Conservation (phyloP, 2,797 vertebrate genomes). For the Microchirus variegatus region DNA sequence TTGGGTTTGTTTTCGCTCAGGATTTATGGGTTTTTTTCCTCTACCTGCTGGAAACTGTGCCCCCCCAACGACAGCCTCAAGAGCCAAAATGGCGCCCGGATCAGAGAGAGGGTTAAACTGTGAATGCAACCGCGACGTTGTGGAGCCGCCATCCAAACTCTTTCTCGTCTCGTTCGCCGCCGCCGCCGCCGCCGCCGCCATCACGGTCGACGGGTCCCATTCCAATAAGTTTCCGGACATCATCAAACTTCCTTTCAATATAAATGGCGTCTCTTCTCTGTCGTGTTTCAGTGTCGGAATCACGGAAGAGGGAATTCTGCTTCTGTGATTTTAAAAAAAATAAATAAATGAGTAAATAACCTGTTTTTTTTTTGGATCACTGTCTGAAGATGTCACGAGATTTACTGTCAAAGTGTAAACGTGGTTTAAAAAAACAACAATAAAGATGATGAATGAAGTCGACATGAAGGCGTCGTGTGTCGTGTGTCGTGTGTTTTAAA, state of each 20-base stretch:
- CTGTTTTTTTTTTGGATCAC: conserved; percentile 62
- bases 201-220: conserved; percentile 32
- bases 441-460: conserved; percentile 71
- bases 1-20: conserved; percentile 59
- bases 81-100: conserved; percentile 55
- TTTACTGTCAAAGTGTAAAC: conserved; percentile 73
- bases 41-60: conserved; percentile 67
- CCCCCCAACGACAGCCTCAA: conserved; percentile 44
- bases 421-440: conserved; percentile 71
- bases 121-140: conserved; percentile 55
- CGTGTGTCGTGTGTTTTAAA: no score
- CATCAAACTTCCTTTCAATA: conserved; percentile 37
- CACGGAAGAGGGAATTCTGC: conserved; percentile 45
- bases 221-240: conserved; percentile 28
- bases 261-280: conserved; percentile 34
- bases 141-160: conserved; percentile 35
- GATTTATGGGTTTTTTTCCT: conserved; percentile 48
- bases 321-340: conserved; percentile 47
- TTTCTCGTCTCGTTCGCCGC: conserved; percentile 40
- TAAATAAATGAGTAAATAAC: no score
- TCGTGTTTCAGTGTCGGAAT: conserved; percentile 49
- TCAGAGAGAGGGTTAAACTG: conserved; percentile 63
- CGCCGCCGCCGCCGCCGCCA: no score
- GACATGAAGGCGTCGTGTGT: no score
- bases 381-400: conserved; percentile 78